Evolutionary conservation across 2,797 vertebrate genomes (phyloP).

Genomic region (Lerista edwardsae): DNA sequence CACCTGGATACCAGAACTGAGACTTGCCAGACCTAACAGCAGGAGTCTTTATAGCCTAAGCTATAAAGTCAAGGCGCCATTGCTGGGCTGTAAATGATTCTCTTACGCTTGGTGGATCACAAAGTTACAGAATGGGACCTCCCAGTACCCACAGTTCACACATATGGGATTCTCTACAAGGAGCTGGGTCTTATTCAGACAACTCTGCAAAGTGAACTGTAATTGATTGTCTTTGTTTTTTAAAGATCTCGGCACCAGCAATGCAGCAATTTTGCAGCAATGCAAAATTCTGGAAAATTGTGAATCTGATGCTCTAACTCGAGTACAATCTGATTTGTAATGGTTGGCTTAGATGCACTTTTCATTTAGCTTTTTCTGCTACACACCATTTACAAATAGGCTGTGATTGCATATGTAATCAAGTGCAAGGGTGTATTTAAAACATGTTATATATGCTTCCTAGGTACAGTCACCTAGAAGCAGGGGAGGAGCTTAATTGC

Average conservation of each 20-base stretch:
- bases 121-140: neutral
- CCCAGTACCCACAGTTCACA: neutral
- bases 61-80: slow-evolving; percentile 18
- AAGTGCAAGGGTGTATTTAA: no score
- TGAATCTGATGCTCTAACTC: neutral
- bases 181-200: neutral
- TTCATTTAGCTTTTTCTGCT: neutral
- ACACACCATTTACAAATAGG: neutral
- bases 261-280: no score
- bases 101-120: slow-evolving; percentile 23
- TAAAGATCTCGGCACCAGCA: neutral
- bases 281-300: neutral
- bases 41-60: slow-evolving; percentile 15
- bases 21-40: slow-evolving; percentile 22
- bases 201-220: neutral
- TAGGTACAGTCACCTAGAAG: neutral
- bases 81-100: slow-evolving; percentile 11
- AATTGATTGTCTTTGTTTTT: neutral
- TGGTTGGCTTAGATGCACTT: neutral
- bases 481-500: neutral
- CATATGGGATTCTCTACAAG: neutral
- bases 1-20: slow-evolving; percentile 20
- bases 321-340: neutral
- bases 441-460: neutral
- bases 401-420: neutral